These are phyloP conservation scores for Spea hammondii DNA, from an alignment of 2,797 vertebrate species.

Conservation along the genomic window DNA sequence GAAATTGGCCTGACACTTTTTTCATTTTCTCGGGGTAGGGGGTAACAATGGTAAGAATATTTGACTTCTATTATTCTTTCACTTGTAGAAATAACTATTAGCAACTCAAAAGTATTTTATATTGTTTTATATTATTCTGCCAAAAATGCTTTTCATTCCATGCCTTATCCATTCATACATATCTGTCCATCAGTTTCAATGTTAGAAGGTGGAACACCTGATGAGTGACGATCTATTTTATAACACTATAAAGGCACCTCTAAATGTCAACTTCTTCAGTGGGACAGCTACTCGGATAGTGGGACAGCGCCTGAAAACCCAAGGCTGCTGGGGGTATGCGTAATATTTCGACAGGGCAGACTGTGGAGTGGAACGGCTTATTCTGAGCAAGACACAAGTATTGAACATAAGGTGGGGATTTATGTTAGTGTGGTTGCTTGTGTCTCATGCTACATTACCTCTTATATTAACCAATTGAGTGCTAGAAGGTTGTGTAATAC, in stretches of 20 bases:
- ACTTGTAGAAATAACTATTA: conserved; percentile 12
- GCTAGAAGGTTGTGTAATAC: neutral
- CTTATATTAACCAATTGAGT: neutral
- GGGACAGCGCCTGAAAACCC: too few species aligned
- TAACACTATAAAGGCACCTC: too few species aligned
- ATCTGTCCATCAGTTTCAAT: too few species aligned
- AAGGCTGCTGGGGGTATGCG: too few species aligned
- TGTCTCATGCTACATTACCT: neutral
- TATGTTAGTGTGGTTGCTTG: neutral
- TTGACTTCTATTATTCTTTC: conserved; percentile 9
- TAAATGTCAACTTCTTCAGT: too few species aligned
- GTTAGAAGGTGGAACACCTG: too few species aligned
- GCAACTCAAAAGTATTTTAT: neutral
- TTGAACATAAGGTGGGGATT: neutral
- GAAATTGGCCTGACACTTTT: conserved; percentile 16
- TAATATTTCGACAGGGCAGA: too few species aligned
- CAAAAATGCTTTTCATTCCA: neutral
- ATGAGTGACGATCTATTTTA: too few species aligned
- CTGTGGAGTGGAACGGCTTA: too few species aligned
- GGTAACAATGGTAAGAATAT: conserved; percentile 20
- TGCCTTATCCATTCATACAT: too few species aligned
- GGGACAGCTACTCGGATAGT: too few species aligned
- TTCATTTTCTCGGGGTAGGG: conserved; percentile 27
- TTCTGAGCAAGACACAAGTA: neutral
- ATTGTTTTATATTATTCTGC: neutral